Evolutionary conservation across 2,797 vertebrate genomes (phyloP).

Genomic region (Gallinago nigripennis): DNA sequence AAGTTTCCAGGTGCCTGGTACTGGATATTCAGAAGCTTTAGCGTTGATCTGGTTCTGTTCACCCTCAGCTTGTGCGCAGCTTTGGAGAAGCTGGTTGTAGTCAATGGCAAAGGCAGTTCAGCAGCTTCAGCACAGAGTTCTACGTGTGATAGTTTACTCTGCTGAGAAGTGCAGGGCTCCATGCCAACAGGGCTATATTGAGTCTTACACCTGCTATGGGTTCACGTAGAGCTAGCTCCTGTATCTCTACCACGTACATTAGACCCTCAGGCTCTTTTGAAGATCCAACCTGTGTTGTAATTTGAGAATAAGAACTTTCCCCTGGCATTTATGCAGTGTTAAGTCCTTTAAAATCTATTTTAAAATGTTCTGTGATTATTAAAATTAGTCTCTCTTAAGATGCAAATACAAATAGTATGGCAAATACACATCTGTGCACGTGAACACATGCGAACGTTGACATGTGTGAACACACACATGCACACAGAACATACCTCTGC

Average conservation of each 20-base stretch:
- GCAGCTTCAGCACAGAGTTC: background rate
- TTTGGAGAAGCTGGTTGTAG: background rate
- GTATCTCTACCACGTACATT: background rate
- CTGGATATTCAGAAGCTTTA: background rate
- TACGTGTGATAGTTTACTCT: background rate
- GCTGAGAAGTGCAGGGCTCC: background rate
- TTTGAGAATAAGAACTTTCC: background rate
- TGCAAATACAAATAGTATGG: no score
- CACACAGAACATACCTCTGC: background rate
- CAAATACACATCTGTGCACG: background rate
- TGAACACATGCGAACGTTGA: background rate
- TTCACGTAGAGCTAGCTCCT: background rate
- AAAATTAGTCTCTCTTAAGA: background rate
- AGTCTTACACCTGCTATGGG: background rate
- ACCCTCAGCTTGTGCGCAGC: background rate
- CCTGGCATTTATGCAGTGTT: background rate
- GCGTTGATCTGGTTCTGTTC: background rate
- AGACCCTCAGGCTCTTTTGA: background rate
- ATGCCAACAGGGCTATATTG: background rate
- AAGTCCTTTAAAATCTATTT: background rate
- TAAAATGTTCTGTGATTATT: background rate
- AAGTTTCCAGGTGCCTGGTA: background rate
- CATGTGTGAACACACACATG: accelerated
- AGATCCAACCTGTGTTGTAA: background rate
- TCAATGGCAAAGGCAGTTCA: background rate